Evolutionary conservation across 2,888 invertebrate genomes (phyloP).

Genomic region (Hololepta plana): DNA sequence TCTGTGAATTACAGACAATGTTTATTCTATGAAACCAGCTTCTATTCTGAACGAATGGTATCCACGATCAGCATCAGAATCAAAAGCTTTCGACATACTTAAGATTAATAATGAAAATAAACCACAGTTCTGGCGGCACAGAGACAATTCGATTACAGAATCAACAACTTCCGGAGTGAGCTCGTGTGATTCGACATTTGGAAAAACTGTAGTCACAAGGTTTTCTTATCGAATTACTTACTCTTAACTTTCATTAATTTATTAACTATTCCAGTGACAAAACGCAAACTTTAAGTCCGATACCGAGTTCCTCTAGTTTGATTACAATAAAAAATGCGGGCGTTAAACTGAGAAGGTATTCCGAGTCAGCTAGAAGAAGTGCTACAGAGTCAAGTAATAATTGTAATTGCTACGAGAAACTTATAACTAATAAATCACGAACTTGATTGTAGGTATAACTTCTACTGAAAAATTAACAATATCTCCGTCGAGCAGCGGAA

Average conservation of each 20-base stretch:
- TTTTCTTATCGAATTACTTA: not conserved
- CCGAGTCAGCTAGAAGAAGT: slow-evolving; percentile 33
- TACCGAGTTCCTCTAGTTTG: slow-evolving; percentile 67
- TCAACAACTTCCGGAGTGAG: slow-evolving; percentile 70
- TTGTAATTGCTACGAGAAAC: not conserved
- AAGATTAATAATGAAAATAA: too few species aligned
- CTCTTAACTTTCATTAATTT: not conserved
- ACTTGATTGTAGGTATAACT: slow-evolving; percentile 24
- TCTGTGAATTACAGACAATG: too few species aligned
- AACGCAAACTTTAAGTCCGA: slow-evolving; percentile 67
- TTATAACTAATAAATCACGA: not conserved
- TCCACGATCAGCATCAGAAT: slow-evolving; percentile 52
- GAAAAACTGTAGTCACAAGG: not conserved
- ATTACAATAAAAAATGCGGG: slow-evolving; percentile 19
- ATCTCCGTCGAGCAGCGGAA: slow-evolving; percentile 33
- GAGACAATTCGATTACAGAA: slow-evolving; percentile 47
- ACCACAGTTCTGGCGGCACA: too few species aligned
- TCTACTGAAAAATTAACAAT: slow-evolving; percentile 33
- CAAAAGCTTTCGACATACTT: slow-evolving; percentile 45
- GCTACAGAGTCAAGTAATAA: slow-evolving; percentile 36
- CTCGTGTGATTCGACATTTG: slow-evolving; percentile 55
- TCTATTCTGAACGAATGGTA: slow-evolving; percentile 6
- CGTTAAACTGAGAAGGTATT: slow-evolving; percentile 25
- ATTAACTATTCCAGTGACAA: slow-evolving; percentile 40
- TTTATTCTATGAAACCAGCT: slow-evolving; percentile 3